Evolutionary conservation across 2,797 vertebrate genomes (phyloP), one percentile per base, ranked within the genome.

Genomic region (Chloroceryle inda): DNA sequence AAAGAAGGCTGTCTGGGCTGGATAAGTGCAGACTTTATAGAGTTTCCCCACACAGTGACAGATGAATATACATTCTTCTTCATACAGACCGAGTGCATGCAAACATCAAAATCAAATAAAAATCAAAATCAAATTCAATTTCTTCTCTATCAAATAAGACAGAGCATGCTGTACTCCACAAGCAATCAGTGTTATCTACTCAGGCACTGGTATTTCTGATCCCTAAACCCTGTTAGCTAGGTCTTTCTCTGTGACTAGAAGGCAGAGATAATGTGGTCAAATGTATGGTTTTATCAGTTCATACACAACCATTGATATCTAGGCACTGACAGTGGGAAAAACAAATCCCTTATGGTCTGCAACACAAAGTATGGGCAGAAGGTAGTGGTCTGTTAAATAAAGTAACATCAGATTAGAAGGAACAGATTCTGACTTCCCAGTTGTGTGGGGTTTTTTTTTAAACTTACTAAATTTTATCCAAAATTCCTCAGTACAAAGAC

Each of bases 81-180:
- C 0, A 0, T 74, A 50, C 68, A 85, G 66, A 72, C 26, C 0
- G 0, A 91, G 55, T 11, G 24, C 35, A 9, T 24, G 68, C 79
- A 96, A 86, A 86, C 92, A 74, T 64, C 83, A 90, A 90, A 96
- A 86, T 90, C 79, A 87, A 92, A 96, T 95, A 88, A 90, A 96
- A 86, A 74, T 64, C 83, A 89, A 90, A 96, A 86, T 90, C 79
- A 87, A 92, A 96, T 95, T 86, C 76, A 44, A 77, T 94, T 92
- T 91, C 35, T 85, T 62, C 58, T 90, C 73, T 73, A 88, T 92
- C 83, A 52, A 93, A 93, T 82, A 66, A 96, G 88, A 78, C 73
- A 84, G 71, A 88, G 42, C 53, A 67, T 62, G 49, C 68, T 78
- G 53, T 91, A 72, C 71, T 71, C 83, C 79, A 50, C 1, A 8